Conservation (phyloP, 1,140 invertebrate species). For the Drosophila parabipectinata region DNA sequence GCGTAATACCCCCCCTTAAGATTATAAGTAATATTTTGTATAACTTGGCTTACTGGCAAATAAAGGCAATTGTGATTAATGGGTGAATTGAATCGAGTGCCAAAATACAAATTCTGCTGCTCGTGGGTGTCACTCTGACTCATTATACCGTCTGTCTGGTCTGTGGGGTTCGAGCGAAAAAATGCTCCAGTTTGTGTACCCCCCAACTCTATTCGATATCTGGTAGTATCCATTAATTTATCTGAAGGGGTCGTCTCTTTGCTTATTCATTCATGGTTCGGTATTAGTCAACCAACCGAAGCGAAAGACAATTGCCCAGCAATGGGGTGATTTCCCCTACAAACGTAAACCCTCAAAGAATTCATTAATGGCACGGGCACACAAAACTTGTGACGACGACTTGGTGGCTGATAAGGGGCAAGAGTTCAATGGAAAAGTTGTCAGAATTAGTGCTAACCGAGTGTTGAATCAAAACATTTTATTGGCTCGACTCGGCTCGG, state of each 20-base stretch:
- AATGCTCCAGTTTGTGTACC: background rate
- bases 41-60: background rate
- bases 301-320: constrained; percentile 25
- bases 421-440: constrained; percentile 52
- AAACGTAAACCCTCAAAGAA: constrained; percentile 16
- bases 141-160: background rate
- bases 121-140: background rate
- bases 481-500: background rate
- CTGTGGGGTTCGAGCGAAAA: too few relatives aligned
- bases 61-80: background rate
- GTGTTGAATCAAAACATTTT: constrained; percentile 41
- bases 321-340: constrained; percentile 37
- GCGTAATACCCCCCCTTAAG: background rate
- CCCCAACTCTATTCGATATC: background rate
- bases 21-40: background rate
- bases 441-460: constrained; percentile 36
- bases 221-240: background rate
- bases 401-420: constrained; percentile 13
- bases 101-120: background rate
- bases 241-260: background rate
- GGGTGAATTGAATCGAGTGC: background rate
- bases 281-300: constrained; percentile 46
- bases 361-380: constrained; percentile 20
- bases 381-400: constrained; percentile 18
- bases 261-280: constrained; percentile 49